Conservation (phyloP, 2,888 invertebrate genomes). For the Mantis religiosa region DNA sequence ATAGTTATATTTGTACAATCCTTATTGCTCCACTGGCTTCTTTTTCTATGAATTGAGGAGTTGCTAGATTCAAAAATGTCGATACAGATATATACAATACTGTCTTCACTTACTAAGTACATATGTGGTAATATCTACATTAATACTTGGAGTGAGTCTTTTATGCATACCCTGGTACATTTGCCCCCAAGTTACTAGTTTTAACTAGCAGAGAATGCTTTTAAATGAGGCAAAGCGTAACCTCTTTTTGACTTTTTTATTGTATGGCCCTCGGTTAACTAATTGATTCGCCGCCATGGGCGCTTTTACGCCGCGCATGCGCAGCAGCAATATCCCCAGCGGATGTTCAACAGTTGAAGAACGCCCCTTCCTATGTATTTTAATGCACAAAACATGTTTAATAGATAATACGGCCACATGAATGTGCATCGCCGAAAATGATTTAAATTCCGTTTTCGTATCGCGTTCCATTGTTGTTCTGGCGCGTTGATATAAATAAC, state of each 20-base stretch:
- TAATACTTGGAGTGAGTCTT: too few relatives aligned
- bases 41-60: too few relatives aligned
- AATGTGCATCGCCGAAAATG: not conserved
- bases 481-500: not conserved
- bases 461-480: not conserved
- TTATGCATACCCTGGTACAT: not conserved
- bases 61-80: too few relatives aligned
- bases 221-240: not conserved
- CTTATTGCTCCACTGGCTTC: too few relatives aligned
- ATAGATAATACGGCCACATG: not conserved
- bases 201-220: not conserved
- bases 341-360: not conserved
- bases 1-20: too few relatives aligned
- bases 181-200: not conserved
- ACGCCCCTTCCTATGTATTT: not conserved
- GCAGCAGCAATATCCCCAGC: not conserved
- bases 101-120: too few relatives aligned
- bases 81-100: too few relatives aligned
- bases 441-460: not conserved
- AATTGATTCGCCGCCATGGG: not conserved
- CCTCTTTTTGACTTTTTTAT: not conserved
- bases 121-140: too few relatives aligned
- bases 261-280: not conserved
- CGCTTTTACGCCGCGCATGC: not conserved
- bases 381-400: not conserved